Conservation (phyloP, 2,888 invertebrate genomes). For the Parnassius mnemosyne region DNA sequence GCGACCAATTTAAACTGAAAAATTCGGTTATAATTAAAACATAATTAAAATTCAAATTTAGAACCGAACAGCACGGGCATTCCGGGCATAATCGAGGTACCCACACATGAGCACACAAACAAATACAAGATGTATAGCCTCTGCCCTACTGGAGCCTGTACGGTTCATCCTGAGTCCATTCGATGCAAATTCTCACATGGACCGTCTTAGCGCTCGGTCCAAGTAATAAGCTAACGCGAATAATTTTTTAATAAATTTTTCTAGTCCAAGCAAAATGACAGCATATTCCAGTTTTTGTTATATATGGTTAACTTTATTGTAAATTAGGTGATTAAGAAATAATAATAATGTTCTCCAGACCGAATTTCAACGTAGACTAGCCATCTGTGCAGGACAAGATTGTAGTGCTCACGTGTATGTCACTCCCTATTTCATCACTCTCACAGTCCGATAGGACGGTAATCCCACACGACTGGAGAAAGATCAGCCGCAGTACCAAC, state of each 20-base stretch:
- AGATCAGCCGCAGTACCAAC: too few relatives aligned
- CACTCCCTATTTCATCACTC: too few relatives aligned
- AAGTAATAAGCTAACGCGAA: slow-evolving; percentile 28
- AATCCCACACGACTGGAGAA: too few relatives aligned
- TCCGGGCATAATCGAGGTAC: slow-evolving; percentile 1
- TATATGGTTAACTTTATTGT: too few relatives aligned
- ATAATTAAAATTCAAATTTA: slow-evolving; percentile 30
- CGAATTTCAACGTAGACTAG: too few relatives aligned
- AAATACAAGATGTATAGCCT: slow-evolving; percentile 38
- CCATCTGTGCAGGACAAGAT: too few relatives aligned
- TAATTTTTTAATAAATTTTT: not conserved
- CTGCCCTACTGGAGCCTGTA: slow-evolving; percentile 57
- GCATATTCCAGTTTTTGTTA: too few relatives aligned
- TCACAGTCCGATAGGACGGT: too few relatives aligned
- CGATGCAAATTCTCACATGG: slow-evolving; percentile 78
- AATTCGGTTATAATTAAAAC: slow-evolving; percentile 9
- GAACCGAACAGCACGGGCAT: slow-evolving; percentile 23
- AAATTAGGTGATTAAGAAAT: too few relatives aligned
- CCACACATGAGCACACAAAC: slow-evolving; percentile 5
- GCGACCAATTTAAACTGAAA: not conserved
- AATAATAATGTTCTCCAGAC: too few relatives aligned
- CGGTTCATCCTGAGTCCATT: slow-evolving; percentile 63
- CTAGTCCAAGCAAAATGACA: not conserved
- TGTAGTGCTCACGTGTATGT: too few relatives aligned
- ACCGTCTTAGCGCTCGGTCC: slow-evolving; percentile 42